Percentiles rank a stretch among this genome's conserved stretches.
phyloP scores from a whole-genome alignment of 2,797 vertebrate species.

The Ctenochaetus hawaiiensis region DNA sequence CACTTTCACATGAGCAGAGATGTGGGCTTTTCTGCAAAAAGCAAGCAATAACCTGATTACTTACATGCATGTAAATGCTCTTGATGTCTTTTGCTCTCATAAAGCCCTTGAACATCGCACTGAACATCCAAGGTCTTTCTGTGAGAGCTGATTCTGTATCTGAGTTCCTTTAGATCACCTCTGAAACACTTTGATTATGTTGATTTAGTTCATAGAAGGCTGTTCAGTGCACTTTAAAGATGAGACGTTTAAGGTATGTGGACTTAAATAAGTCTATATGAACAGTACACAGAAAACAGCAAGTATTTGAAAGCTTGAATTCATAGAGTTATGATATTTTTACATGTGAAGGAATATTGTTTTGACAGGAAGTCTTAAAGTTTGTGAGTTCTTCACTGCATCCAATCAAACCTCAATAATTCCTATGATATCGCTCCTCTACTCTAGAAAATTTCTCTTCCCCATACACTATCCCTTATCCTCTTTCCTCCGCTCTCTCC shows the following conservation, averaged over 20 bases:
- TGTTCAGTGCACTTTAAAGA: not conserved
- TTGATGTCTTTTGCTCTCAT: conserved; percentile 3
- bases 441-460: conserved; percentile 1
- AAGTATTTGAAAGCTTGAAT: no score
- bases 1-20: not conserved
- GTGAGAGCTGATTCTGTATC: not conserved
- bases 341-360: not conserved
- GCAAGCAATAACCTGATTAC: not conserved
- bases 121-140: conserved; percentile 11
- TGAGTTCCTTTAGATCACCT: not conserved
- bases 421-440: not conserved
- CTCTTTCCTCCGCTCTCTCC: conserved; percentile 11
- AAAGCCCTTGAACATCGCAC: conserved; percentile 7
- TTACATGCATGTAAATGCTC: not conserved
- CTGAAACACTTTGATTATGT: conserved; percentile 9
- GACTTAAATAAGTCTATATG: not conserved
- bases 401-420: conserved; percentile 2
- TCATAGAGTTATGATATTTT: not conserved
- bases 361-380: not conserved
- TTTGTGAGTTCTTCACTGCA: not conserved
- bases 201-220: conserved; percentile 3
- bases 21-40: not conserved
- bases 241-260: not conserved
- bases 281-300: not conserved
- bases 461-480: not conserved